Evolutionary conservation across 2,888 invertebrate genomes (phyloP).

Genomic region (Iselma pallidipennis): DNA sequence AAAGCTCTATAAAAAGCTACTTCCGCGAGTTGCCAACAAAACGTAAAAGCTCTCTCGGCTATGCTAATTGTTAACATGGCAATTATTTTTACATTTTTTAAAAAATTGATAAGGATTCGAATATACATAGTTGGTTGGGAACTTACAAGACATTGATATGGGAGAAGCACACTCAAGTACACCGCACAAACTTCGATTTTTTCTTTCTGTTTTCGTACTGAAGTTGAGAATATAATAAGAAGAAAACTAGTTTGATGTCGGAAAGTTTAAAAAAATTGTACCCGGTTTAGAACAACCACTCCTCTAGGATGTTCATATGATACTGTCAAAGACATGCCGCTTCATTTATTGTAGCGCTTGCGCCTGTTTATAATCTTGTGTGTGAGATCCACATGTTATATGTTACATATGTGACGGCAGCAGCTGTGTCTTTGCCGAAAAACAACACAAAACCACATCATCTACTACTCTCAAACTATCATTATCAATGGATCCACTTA

Average conservation of each 20-base stretch:
- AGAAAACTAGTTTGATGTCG: too few species aligned
- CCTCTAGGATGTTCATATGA: background rate
- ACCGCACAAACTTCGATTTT: too few species aligned
- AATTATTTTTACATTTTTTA: too few species aligned
- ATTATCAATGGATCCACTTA: background rate
- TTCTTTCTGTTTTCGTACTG: background rate
- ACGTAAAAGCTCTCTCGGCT: too few species aligned
- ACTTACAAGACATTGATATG: background rate
- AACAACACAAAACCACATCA: background rate
- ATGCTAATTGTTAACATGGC: too few species aligned
- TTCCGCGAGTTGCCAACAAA: too few species aligned
- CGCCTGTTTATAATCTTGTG: background rate
- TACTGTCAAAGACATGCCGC: conserved; percentile 1
- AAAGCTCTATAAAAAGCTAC: too few species aligned
- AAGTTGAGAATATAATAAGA: too few species aligned
- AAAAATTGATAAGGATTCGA: too few species aligned
- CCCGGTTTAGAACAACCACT: too few species aligned
- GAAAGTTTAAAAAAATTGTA: too few species aligned
- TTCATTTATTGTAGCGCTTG: background rate
- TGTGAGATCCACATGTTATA: background rate
- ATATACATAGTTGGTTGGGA: too few species aligned
- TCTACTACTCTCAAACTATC: background rate
- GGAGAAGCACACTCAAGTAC: background rate
- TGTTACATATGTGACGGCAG: background rate
- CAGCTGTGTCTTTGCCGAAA: background rate